Evolutionary conservation across 1,140 invertebrate genomes (phyloP).

Genomic region (Physella acuta): DNA sequence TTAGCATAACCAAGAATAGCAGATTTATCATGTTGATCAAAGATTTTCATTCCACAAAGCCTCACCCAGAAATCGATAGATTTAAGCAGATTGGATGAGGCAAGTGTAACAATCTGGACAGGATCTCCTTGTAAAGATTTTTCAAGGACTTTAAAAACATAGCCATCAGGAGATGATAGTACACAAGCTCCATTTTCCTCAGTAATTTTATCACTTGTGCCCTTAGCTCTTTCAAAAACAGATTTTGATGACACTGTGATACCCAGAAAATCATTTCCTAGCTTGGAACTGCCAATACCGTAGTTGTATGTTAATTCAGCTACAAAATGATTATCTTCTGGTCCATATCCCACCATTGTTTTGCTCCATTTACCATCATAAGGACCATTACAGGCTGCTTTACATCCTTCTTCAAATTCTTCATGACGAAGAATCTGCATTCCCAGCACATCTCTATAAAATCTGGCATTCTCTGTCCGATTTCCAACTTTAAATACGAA

Average conservation of each 20-base stretch:
- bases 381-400: no score
- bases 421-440: constrained; percentile 97
- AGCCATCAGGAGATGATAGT: constrained; percentile 85
- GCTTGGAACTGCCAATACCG: constrained; percentile 81
- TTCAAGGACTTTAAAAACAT: constrained; percentile 80
- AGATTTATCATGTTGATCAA: constrained; percentile 58
- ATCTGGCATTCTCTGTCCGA: constrained; percentile 78
- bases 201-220: constrained; percentile 69
- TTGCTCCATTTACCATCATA: constrained; percentile 98
- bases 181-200: constrained; percentile 66
- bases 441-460: constrained; percentile 85
- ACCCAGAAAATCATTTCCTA: constrained; percentile 83
- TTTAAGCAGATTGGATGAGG: no score
- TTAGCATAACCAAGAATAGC: constrained; percentile 70
- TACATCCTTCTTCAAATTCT: no score
- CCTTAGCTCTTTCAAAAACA: constrained; percentile 72
- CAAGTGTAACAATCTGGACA: no score
- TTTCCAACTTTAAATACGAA: constrained; percentile 94
- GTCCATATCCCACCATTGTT: constrained; percentile 98
- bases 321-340: constrained; percentile 93
- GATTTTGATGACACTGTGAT: constrained; percentile 82
- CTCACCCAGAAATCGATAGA: constrained; percentile 76
- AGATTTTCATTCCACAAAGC: constrained; percentile 74
- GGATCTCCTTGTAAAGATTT: constrained; percentile 65
- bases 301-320: constrained; percentile 98